Evolutionary conservation across 92 coral and sea anemone genomes (phyloP), one percentile per base, ranked within the genome.

Genomic region (Epizoanthus illoricatus): DNA sequence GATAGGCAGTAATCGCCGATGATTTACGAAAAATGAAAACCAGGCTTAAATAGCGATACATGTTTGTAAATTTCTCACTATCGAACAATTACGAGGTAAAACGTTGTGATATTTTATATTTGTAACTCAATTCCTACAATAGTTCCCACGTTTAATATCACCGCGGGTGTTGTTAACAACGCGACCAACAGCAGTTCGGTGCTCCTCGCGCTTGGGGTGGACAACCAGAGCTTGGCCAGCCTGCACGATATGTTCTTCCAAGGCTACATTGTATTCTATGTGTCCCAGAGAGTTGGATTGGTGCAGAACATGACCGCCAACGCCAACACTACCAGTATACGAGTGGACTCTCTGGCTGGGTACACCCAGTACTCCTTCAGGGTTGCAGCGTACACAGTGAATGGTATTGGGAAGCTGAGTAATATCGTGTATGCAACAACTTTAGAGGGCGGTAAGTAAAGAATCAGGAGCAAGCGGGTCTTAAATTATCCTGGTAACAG

Each of bases 141-240:
- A 76, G 81, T 76, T 54, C 81, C 81, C 63, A 76, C 33, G 21
- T n/a, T 76, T 10, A 62, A 43, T 40, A 63, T 76, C 45, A 61
- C 58, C 7, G 16, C 66, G 23, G 65, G 42, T 33, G 16, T 76
- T 43, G 63, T 57, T 69, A 5, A 63, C 21, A 76, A 76, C 18
- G 69, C n/a, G 71, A 42, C 60, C 10, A 76, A 55, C 21, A 62
- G 45, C 71, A 20, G 59, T 24, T 62, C 81, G 41, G 17, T 76
- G 1, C 58, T 76, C 17, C 60, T 76, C 23, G 41, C 63, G 9
- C 81, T 76, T 18, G 43, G 47, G 42, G n/a, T 76, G 23, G 39
- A n/a, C 80, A 58, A 18, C 4, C 23, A 24, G 11, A 19, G 65
- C 20, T 23, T 1, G 18, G 80, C 43, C 36, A 7, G 54, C 43